Conservation (phyloP, 2,888 invertebrate genomes). For the Synergus japonicus region DNA sequence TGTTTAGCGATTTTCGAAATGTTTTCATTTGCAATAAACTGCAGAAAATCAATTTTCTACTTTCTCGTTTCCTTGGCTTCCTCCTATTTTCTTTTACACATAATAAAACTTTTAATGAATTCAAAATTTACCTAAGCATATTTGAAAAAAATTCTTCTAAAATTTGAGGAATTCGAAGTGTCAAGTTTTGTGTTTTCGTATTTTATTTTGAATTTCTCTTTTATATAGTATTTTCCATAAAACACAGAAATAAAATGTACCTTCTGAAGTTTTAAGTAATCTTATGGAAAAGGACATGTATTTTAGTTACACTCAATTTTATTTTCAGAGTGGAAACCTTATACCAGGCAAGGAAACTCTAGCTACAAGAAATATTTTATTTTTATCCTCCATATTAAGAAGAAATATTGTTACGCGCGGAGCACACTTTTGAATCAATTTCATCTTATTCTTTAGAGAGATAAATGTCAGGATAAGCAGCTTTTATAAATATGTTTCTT, state of each 20-base stretch:
- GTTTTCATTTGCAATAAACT: constrained; percentile 46
- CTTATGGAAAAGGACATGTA: not conserved
- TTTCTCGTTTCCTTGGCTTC: not conserved
- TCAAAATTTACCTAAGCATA: not conserved
- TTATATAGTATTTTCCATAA: too few species aligned
- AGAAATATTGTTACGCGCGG: not conserved
- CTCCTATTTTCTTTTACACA: not conserved
- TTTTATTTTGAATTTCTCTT: too few species aligned
- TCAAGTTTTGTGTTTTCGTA: too few species aligned
- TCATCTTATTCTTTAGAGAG: not conserved
- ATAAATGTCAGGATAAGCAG: not conserved
- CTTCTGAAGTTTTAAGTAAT: not conserved
- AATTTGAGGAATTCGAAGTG: too few species aligned
- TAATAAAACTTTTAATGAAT: not conserved
- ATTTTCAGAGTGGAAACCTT: constrained; percentile 18
- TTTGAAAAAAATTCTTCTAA: too few species aligned
- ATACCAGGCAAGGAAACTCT: not conserved
- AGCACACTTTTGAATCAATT: constrained; percentile 11
- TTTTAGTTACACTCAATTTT: not conserved
- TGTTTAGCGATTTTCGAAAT: constrained; percentile 22
- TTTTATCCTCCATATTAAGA: not conserved
- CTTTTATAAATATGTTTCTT: too few species aligned
- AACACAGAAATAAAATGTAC: too few species aligned
- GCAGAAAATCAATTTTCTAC: constrained; percentile 10
- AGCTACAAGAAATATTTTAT: not conserved